Evolutionary conservation across 2,888 invertebrate species (phyloP), one percentile per base, ranked within the genome.

Genomic region (Rotaria sp.): DNA sequence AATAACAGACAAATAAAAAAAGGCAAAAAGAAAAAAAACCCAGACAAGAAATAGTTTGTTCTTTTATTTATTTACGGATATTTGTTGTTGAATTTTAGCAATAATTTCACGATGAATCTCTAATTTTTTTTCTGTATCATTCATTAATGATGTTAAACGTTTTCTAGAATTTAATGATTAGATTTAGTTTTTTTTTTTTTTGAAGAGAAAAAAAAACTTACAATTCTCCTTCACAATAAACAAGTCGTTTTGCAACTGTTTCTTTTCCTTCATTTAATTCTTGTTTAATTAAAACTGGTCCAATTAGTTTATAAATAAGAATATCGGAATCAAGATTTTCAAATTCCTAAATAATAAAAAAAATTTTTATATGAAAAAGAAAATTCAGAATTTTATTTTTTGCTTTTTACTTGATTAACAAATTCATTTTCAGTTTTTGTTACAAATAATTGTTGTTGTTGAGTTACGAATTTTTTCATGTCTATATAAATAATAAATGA

Each of bases 341-440:
- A 50, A 50, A 15, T 18, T 50, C 18, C 50, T 45, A 45, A 11
- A 45, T 45, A 45, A 13, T 4, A 18, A 50, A 50, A 3, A 50
- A 50, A 50, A 15, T 50, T 15, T 50, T 15, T 50, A 18, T 59
- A 59, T 59, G 5, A 67, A 35, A 30, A 35, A n/a, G 5, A 11
- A 35, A 30, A 8, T 18, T 13, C 3, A 18, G 18, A 50, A 18
- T 18, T 13, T 50, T 18, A 13, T 15, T 50, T 18, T 18, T 1
- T 3, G 15, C 3, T 50, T 50, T 50, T 5, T 41, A 10, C 26
- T 41, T 75, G 41, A 41, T 75, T 75, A 75, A 41, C 41, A 75
- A 75, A 75, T 41, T 75, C 41, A 41, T 75, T 75, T 41, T 75
- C 41, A 41, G 75, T 75, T 41, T 75, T 75, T 75, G 41, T 75